phyloP scores from a whole-genome alignment of 1,140 invertebrate genomes.

The Cepaea nemoralis region DNA sequence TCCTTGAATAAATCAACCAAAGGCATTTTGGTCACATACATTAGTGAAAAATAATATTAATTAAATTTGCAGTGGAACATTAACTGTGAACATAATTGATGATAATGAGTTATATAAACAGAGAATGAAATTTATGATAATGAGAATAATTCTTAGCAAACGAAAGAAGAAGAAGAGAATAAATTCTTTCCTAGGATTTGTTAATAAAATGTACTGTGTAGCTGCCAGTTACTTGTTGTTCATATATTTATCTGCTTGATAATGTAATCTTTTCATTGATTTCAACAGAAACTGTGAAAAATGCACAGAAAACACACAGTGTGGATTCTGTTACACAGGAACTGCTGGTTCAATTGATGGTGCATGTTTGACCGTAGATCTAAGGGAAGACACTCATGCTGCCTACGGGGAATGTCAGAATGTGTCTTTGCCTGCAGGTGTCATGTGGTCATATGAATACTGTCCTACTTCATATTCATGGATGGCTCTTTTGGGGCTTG shows the following conservation, averaged over 20 bases:
- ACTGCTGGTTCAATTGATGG: conserved; percentile 54
- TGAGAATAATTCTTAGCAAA: no score
- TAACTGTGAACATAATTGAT: no score
- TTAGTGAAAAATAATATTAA: no score
- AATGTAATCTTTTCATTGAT: neutral
- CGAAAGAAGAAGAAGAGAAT: no score
- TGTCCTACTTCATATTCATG: conserved; percentile 75
- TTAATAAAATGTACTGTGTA: no score
- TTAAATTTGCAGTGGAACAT: no score
- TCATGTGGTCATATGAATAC: conserved; percentile 71
- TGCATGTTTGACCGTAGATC: conserved; percentile 56
- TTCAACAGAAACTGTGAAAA: conserved; percentile 58
- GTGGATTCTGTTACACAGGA: conserved; percentile 63
- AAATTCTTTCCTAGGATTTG: no score
- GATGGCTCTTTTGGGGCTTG: conserved; percentile 73
- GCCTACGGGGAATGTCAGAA: conserved; percentile 58
- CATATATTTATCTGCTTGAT: neutral
- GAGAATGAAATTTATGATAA: no score
- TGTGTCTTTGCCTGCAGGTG: conserved; percentile 40
- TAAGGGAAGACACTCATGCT: conserved; percentile 46
- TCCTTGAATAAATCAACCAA: no score
- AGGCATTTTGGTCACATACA: no score
- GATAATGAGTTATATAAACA: no score
- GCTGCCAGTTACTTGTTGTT: no score
- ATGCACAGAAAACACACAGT: conserved; percentile 57